phyloP scores from a whole-genome alignment of 1,140 invertebrate genomes.

The Harlomillsia oculata region DNA sequence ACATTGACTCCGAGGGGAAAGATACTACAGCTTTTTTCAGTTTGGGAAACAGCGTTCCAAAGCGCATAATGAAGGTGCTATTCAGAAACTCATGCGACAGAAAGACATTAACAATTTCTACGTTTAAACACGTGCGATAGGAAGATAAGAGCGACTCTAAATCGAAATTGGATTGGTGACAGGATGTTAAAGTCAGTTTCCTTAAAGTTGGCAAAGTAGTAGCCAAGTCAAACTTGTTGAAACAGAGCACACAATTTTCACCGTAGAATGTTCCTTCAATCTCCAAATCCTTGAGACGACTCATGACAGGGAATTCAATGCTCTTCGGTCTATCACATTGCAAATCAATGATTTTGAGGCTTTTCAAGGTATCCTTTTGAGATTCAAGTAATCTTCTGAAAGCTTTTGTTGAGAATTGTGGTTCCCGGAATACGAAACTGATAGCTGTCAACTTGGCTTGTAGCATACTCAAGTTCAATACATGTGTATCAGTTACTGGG shows the following conservation, averaged over 20 bases:
- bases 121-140: neutral
- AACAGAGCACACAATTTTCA: neutral
- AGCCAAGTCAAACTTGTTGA: neutral
- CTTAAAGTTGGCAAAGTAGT: neutral
- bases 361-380: neutral
- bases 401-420: neutral
- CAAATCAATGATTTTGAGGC: neutral
- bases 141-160: neutral
- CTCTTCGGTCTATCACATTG: neutral
- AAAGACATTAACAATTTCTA: neutral
- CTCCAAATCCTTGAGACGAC: neutral
- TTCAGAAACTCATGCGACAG: neutral
- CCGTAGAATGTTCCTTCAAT: constrained; percentile 1
- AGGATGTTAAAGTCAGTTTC: neutral
- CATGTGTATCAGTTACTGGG: neutral
- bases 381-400: neutral
- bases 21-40: neutral
- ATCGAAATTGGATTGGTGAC: neutral
- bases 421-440: neutral
- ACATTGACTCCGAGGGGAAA: neutral
- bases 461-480: neutral
- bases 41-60: neutral
- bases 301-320: neutral
- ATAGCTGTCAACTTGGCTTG: neutral
- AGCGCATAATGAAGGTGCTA: neutral